phyloP scores from a whole-genome alignment of 2,113 vertebrate species.

The Madoqua kirkii region DNA sequence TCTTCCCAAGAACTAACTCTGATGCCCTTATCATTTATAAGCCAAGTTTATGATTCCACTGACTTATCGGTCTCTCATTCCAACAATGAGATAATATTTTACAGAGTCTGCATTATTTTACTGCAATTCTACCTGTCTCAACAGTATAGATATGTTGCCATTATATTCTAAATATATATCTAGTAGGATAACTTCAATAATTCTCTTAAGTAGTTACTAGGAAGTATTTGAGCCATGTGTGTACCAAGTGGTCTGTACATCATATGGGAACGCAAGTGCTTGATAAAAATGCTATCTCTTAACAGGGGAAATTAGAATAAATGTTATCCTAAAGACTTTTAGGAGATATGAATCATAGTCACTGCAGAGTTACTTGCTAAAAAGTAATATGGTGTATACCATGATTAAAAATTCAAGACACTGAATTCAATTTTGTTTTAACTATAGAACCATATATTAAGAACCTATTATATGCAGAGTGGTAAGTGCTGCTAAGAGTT shows the following conservation, averaged over 20 bases:
- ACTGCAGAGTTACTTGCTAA: background rate
- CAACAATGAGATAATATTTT: background rate
- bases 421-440: background rate
- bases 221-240: background rate
- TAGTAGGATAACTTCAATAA: background rate
- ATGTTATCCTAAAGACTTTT: background rate
- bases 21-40: background rate
- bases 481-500: background rate
- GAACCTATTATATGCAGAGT: background rate
- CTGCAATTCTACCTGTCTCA: background rate
- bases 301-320: background rate
- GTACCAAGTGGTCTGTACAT: background rate
- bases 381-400: background rate
- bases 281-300: background rate
- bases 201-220: slow-evolving; percentile 6
- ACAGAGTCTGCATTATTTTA: background rate
- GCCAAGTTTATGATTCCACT: background rate
- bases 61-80: background rate
- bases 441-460: background rate
- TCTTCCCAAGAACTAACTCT: background rate
- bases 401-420: background rate
- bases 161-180: slow-evolving; percentile 7
- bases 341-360: background rate
- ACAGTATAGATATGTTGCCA: background rate
- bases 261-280: background rate